Conservation (phyloP, 2,888 invertebrate species). For the Sinelater perroti region DNA sequence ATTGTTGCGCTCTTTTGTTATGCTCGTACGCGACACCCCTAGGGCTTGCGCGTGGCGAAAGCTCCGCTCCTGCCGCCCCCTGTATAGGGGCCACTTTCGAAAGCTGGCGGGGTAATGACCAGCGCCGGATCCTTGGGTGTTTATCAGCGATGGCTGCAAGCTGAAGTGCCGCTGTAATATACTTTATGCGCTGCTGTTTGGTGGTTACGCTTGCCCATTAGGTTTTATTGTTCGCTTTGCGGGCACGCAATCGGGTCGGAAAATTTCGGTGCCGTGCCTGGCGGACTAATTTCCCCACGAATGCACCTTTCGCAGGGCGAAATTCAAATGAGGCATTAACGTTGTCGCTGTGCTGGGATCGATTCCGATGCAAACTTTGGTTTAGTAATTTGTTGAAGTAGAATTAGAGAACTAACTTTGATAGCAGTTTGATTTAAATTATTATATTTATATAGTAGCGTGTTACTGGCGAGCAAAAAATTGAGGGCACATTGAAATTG, state of each 20-base stretch:
- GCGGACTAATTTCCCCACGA: too few species aligned
- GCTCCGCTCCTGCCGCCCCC: conserved; percentile 24
- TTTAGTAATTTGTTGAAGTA: background rate
- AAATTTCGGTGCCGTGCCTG: too few species aligned
- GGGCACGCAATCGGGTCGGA: background rate
- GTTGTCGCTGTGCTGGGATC: background rate
- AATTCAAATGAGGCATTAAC: background rate
- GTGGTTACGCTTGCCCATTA: conserved; percentile 24
- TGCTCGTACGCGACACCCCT: conserved; percentile 44
- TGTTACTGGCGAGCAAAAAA: too few species aligned
- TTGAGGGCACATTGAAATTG: too few species aligned
- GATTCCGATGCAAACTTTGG: background rate
- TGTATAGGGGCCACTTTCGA: conserved; percentile 39
- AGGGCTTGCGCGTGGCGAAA: conserved; percentile 42
- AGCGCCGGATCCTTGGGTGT: conserved; percentile 37
- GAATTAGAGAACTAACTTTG: background rate
- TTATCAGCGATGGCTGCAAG: conserved; percentile 40
- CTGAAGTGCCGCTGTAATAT: conserved; percentile 28
- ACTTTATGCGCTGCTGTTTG: conserved; percentile 22
- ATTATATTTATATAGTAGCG: too few species aligned
- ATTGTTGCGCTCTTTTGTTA: conserved; percentile 54
- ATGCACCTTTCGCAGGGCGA: too few species aligned
- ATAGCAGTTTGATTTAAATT: background rate
- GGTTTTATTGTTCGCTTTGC: conserved; percentile 21
- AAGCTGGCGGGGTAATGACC: conserved; percentile 34